These are phyloP conservation scores for Melanchra persicariae DNA, from an alignment of 2,888 invertebrate species.

Conservation along the genomic window DNA sequence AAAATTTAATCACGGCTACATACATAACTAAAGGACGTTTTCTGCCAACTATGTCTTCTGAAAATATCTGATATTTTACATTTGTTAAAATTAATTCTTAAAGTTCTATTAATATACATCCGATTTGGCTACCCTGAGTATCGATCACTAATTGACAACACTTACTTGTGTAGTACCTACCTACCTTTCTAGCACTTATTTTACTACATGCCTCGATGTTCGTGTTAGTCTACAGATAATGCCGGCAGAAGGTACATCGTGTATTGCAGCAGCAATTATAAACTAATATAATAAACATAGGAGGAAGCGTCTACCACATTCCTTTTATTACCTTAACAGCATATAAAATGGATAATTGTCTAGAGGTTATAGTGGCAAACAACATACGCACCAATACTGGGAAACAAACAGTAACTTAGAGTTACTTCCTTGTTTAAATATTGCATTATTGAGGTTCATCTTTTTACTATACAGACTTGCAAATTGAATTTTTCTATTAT, in stretches of 20 bases:
- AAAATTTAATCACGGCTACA: background rate
- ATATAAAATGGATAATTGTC: conserved; percentile 57
- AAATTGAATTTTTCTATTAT: too few relatives aligned
- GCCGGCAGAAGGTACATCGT: conserved; percentile 15
- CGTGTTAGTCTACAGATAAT: background rate
- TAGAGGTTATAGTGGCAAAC: conserved; percentile 36
- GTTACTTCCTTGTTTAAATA: conserved; percentile 48
- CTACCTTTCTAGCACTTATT: background rate
- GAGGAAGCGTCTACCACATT: conserved; percentile 54
- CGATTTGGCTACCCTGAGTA: too few relatives aligned
- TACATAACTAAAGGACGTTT: background rate
- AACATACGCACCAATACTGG: conserved; percentile 21
- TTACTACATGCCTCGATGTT: background rate
- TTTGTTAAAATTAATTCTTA: too few relatives aligned
- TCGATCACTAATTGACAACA: too few relatives aligned
- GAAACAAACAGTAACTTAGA: conserved; percentile 22
- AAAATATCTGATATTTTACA: too few relatives aligned
- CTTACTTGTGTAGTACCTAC: too few relatives aligned
- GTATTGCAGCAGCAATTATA: conserved; percentile 25
- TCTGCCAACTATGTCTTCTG: background rate
- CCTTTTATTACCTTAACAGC: conserved; percentile 59
- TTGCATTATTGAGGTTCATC: background rate
- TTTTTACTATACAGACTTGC: background rate
- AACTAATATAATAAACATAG: conserved; percentile 34
- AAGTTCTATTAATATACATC: too few relatives aligned